Evolutionary conservation across 2,888 invertebrate genomes (phyloP), one percentile per base, ranked within the genome.

Genomic region (Drosophila demipolita): DNA sequence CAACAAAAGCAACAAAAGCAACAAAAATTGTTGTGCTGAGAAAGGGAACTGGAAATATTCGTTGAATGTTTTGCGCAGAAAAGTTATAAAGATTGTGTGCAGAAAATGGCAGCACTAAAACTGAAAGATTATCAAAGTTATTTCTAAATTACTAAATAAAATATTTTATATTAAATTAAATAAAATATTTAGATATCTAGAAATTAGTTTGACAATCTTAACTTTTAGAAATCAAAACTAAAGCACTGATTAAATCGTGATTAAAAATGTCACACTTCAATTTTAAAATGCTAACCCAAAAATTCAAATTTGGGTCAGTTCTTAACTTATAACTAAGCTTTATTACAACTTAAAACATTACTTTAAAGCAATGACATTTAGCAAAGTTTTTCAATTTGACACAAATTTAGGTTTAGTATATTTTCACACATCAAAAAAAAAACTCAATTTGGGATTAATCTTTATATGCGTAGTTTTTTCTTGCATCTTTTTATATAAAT

Each of bases 91-190:
- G 36, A 54, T 11, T 23, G 1, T 36, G 36, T 11, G 11, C 23
- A 36, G 20, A 54, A 54, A 54, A 38, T 38, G 54, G 17, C 54
- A n/a, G 26, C 23, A 11, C 11, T 17, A 26, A 36, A 54, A 26
- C 9, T 36, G 0, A 36, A 29, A 6, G 29, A 29, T 29, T 29
- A 6, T 29, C 29, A 29, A 29, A 29, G 29, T 29, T 29, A 29
- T 29, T 29, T 29, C 29, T 29, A 29, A 5, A 29, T 29, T 29
- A 6, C 29, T 29, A 29, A 29, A 29, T 6, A 29, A 29, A 29
- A 29, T 29, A 29, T 29, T 29, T 1, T 6, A 29, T 23, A 23
- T 23, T 23, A 1, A 23, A 23, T 23, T 1, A 23, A 23, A 29
- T 29, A 29, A 29, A 29, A 29, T 29, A 29, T 29, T 29, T 5